These are phyloP conservation scores for Apeltes quadracus DNA, from an alignment of 2,113 vertebrate species.

Conservation along the genomic window DNA sequence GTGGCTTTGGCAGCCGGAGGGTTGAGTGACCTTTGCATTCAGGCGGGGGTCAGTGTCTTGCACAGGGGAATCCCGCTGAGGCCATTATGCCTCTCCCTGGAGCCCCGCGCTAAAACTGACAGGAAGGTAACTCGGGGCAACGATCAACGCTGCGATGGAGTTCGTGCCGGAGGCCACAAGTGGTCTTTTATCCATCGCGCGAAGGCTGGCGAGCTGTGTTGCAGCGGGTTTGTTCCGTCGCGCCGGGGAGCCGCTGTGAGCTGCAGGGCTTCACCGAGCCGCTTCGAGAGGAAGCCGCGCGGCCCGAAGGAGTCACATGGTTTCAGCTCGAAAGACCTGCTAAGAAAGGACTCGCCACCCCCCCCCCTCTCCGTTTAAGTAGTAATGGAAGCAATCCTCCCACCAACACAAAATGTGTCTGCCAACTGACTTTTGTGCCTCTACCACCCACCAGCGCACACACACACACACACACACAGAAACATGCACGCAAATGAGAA, in stretches of 20 bases:
- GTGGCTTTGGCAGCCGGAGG: slow-evolving; percentile 33
- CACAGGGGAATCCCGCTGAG: slow-evolving; percentile 37
- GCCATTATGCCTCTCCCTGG: slow-evolving; percentile 44
- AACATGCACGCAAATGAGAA: slow-evolving; percentile 36
- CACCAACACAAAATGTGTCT: slow-evolving; percentile 51
- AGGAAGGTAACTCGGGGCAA: slow-evolving; percentile 56
- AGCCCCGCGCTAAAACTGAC: slow-evolving; percentile 50
- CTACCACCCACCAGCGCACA: not conserved
- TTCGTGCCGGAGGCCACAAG: slow-evolving; percentile 26
- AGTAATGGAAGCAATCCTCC: slow-evolving; percentile 47
- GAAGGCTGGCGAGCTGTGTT: slow-evolving; percentile 2
- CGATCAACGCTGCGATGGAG: slow-evolving; percentile 33
- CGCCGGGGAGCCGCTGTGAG: slow-evolving; percentile 48
- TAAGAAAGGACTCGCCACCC: not conserved
- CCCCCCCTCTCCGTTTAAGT: too few relatives aligned
- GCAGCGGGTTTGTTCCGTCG: slow-evolving; percentile 20
- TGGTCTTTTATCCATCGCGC: slow-evolving; percentile 20
- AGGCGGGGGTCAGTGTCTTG: slow-evolving; percentile 49
- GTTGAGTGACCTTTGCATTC: slow-evolving; percentile 50
- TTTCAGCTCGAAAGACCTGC: slow-evolving; percentile 8
- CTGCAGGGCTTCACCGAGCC: slow-evolving; percentile 25
- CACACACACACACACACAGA: slow-evolving; percentile 28
- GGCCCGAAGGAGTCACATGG: slow-evolving; percentile 4
- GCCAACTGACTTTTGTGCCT: slow-evolving; percentile 53
- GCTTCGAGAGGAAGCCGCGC: not conserved